Base-by-base conservation (phyloP, 2,888 invertebrate species). In the Diadegma fenestrale region DNA sequence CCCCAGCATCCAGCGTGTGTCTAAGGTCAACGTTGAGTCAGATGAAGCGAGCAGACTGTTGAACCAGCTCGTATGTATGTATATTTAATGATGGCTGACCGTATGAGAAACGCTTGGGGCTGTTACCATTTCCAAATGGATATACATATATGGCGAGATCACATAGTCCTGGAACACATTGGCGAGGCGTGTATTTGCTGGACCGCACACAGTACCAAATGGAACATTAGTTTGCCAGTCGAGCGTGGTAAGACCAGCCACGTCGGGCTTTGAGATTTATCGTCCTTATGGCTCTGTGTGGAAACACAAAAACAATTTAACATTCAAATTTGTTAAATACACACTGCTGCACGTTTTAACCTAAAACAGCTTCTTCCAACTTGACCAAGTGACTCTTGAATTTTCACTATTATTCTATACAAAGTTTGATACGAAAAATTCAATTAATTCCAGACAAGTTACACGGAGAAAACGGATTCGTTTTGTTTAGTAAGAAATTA, bases 191-290 rank as follows among this genome's bases (percentile, higher is more conserved):
- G 87, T 73, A 73, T 81, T 73, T 73, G 76, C 54, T 76, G 87
- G 87, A 43, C 77, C 77, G n/a, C n/a, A 63, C 66, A 26, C 48
- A 22, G 77, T 84, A 88, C 88, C 87, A 87, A 88, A 89, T 87
- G 90, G 89, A 89, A 89, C 89, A 88, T 88, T 89, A 88, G 89
- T 87, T 89, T 87, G 87, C 88, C 89, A 87, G 89, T 89, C 90
- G 91, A 91, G 89, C 90, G 88, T 90, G 86, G 88, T 88, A 88
- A 89, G 90, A 91, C 90, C 89, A 82, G 85, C 88, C 87, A 82
- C 88, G 88, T 87, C 88, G 90, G 77, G 78, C 87, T 77, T 51
- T 58, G 86, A 88, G 89, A 91, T 92, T 90, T 91, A 92, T 91
- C 85, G 90, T 82, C 81, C 61, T n/a, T 66, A 82, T 82, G 80